These are phyloP conservation scores for Coelogynopora nodosa DNA, from an alignment of 2,888 invertebrate species.

Conservation along the genomic window DNA sequence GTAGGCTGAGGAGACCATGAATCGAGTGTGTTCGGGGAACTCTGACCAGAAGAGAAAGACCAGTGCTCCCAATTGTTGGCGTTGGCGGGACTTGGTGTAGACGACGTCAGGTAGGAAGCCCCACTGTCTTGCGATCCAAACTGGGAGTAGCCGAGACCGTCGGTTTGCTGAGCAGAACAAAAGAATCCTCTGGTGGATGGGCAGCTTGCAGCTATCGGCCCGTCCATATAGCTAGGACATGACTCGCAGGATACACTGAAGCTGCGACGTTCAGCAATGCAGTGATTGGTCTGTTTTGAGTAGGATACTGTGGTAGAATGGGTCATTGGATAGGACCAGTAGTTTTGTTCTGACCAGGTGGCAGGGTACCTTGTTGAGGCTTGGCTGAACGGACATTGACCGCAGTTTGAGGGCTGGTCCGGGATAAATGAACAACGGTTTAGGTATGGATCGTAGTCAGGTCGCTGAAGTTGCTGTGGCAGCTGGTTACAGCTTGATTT, in stretches of 20 bases:
- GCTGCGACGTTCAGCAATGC: not conserved
- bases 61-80: not conserved
- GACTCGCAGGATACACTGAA: not conserved
- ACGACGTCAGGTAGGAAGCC: not conserved
- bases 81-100: not conserved
- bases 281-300: no score
- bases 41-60: slow-evolving; percentile 1
- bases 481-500: not conserved
- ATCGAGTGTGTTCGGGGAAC: not conserved
- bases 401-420: not conserved
- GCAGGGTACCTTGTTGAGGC: not conserved
- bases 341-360: not conserved
- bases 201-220: not conserved
- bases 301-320: not conserved
- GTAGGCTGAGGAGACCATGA: not conserved
- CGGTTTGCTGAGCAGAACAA: not conserved
- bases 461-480: not conserved
- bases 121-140: not conserved
- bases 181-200: not conserved
- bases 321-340: not conserved
- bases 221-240: not conserved
- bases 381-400: not conserved
- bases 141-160: not conserved
- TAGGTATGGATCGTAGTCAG: not conserved
- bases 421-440: not conserved